Conservation (phyloP, 2,888 invertebrate genomes). For the Lithosia quadra region DNA sequence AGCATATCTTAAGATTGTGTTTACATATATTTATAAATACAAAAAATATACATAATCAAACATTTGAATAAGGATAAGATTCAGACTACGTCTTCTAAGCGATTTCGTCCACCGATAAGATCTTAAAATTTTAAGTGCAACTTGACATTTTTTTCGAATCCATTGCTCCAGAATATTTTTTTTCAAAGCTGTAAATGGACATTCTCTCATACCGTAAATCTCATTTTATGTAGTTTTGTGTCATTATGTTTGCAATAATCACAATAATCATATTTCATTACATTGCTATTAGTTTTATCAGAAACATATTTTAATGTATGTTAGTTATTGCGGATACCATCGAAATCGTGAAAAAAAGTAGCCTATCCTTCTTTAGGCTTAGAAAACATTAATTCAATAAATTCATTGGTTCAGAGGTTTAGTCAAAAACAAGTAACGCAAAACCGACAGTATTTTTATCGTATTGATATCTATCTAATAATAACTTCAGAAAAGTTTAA, state of each 20-base stretch:
- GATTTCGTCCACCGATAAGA: background rate
- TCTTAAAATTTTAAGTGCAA: background rate
- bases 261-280: too few species aligned
- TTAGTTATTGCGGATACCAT: too few species aligned
- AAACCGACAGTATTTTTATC: too few species aligned
- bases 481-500: too few species aligned
- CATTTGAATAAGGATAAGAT: background rate
- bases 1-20: slow-evolving; percentile 12
- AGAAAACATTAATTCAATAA: too few species aligned
- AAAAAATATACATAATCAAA: slow-evolving; percentile 1
- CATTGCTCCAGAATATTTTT: background rate
- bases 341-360: too few species aligned
- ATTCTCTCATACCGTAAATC: background rate
- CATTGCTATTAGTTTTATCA: background rate
- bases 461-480: too few species aligned
- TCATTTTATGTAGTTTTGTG: background rate
- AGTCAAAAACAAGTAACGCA: too few species aligned
- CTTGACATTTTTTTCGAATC: too few species aligned
- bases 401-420: too few species aligned
- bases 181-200: background rate
- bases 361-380: too few species aligned
- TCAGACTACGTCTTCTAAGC: background rate
- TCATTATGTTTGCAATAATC: too few species aligned
- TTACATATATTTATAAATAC: background rate
- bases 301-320: background rate